Evolutionary conservation across 2,888 invertebrate genomes (phyloP).

Genomic region (Sturmia bella): DNA sequence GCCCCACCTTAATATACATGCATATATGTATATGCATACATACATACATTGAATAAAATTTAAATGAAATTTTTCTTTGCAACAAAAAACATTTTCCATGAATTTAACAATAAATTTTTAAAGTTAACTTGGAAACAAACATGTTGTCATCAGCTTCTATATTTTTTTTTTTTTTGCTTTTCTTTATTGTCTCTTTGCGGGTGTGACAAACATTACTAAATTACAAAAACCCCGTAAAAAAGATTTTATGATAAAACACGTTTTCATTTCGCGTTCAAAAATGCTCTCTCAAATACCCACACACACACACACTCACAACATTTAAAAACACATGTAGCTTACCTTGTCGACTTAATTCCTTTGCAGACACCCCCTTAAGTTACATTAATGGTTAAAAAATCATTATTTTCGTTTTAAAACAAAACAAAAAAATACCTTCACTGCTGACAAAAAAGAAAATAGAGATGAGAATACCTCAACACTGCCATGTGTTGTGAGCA

Average conservation of each 20-base stretch:
- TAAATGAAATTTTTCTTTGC: background rate
- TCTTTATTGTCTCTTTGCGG: conserved; percentile 14
- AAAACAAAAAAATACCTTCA: conserved; percentile 4
- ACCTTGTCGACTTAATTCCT: conserved; percentile 16
- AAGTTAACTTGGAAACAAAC: background rate
- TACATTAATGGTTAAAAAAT: conserved; percentile 10
- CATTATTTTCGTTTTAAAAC: conserved; percentile 34
- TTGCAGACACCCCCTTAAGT: conserved; percentile 28
- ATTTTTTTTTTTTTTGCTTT: background rate
- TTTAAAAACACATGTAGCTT: background rate
- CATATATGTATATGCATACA: too few species aligned
- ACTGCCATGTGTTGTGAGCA: conserved; percentile 15
- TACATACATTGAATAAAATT: too few species aligned
- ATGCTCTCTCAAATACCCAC: conserved; percentile 53
- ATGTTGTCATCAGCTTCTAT: conserved; percentile 24
- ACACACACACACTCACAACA: conserved; percentile 35
- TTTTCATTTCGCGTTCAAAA: conserved; percentile 76
- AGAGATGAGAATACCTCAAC: conserved; percentile 25
- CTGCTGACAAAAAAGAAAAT: conserved; percentile 15
- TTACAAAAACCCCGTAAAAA: conserved; percentile 48
- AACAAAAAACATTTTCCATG: conserved; percentile 7
- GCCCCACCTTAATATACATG: too few species aligned
- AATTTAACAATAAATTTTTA: background rate
- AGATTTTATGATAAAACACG: conserved; percentile 81
- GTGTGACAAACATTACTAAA: conserved; percentile 63